Base-by-base conservation (phyloP, 2,113 vertebrate species). In the Turnix velox region DNA sequence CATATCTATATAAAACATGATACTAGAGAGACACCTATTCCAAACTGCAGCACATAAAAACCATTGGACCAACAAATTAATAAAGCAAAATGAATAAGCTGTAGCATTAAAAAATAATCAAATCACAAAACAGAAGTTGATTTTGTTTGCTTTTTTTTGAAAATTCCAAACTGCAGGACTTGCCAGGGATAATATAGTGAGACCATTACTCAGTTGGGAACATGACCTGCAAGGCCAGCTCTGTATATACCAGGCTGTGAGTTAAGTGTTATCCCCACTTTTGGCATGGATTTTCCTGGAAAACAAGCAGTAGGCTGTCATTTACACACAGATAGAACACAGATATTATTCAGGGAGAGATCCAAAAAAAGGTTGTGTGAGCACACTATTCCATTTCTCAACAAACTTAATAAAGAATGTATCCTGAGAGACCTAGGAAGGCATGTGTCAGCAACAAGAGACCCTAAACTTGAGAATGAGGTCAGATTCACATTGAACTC, bases 41-140 rank as follows among this genome's bases (percentile, higher is more conserved):
- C 80, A 96, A 96, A 97, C 87, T 86, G 91, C 89, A 91, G 92
- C 93, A 96, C 97, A 96, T 98, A 98, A 98, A 98, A 98, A 94
- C 92, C 97, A 95, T 94, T 95, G 95, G 95, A 97, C 94, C 97
- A 97, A 96, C 96, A 98, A 97, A 97, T 97, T 97, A 97, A 97
- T 97, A 97, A 97, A 95, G 84, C 83, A 94, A 89, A 97, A 96
- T 95, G 81, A 97, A 95, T 96, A 97, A 97, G 93, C 86, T 84
- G 93, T 93, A 78, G 17, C 92, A 93, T 96, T 96, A 97, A 96
- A 95, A 94, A 94, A 96, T 97, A 97, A 94, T 95, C 94, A 97
- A 96, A 95, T 92, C 92, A 78, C 78, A 87, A 87, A 94, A 69
- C 58, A 76, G 75, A 96, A 96, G 84, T 96, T 95, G 75, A 85